A percentile compares a stretch with the other conserved stretches of the same genome.
These are phyloP conservation scores for Synchiropus splendidus DNA, from an alignment of 2,113 vertebrate genomes.

Conservation along the genomic window DNA sequence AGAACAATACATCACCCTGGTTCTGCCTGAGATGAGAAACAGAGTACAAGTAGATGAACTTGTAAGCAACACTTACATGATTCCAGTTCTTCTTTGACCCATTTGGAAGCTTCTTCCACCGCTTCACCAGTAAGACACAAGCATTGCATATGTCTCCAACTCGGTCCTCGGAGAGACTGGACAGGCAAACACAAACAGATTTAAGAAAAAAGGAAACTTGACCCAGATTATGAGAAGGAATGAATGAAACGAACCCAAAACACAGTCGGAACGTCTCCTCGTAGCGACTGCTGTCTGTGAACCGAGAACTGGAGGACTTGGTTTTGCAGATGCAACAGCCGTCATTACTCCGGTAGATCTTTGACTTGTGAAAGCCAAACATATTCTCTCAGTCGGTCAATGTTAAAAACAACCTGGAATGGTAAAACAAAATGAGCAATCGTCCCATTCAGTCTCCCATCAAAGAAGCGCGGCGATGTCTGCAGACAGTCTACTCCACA, in stretches of 20 bases:
- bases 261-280: constrained; percentile 73
- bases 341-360: constrained; percentile 75
- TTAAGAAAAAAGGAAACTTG: background rate
- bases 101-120: constrained; percentile 73
- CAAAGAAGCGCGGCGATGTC: constrained; percentile 1
- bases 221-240: background rate
- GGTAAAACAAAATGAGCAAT: background rate
- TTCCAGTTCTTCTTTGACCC: constrained; percentile 77
- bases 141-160: constrained; percentile 76
- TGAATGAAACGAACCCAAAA: constrained; percentile 61
- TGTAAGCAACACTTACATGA: constrained; percentile 73
- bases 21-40: background rate
- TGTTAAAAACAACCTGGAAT: constrained; percentile 26
- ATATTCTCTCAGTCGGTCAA: constrained; percentile 37
- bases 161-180: constrained; percentile 66
- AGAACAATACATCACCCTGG: background rate
- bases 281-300: constrained; percentile 75
- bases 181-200: background rate
- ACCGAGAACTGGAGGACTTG: constrained; percentile 75
- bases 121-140: constrained; percentile 71
- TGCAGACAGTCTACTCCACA: constrained; percentile 21
- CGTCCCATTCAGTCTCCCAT: background rate
- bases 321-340: constrained; percentile 78
- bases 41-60: too few relatives aligned
- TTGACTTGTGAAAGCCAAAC: constrained; percentile 77